phyloP scores from a whole-genome alignment of 1,140 invertebrate species.

The Drosophila bocki region DNA sequence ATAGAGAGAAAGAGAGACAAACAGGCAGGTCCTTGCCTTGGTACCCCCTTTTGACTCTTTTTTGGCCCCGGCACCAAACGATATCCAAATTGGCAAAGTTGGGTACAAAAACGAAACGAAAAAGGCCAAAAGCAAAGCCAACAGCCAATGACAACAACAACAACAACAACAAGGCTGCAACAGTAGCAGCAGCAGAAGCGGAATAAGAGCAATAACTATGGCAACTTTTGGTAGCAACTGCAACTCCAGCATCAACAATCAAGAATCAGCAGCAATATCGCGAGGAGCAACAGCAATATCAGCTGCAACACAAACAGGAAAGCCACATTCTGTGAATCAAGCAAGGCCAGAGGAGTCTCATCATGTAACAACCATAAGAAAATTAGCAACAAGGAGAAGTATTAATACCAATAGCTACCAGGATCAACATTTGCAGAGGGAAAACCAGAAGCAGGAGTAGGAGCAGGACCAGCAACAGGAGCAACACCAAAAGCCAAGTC shows the following conservation, averaged over 20 bases:
- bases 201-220: constrained; percentile 6
- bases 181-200: background rate
- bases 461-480: constrained; percentile 4
- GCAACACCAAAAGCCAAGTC: constrained; percentile 31
- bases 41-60: background rate
- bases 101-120: constrained; percentile 66
- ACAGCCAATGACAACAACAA: constrained; percentile 40
- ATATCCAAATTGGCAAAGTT: constrained; percentile 80
- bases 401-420: constrained; percentile 4
- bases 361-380: background rate
- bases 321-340: background rate
- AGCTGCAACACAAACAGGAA: background rate
- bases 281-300: background rate
- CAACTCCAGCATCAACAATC: background rate
- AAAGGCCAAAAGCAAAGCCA: constrained; percentile 22
- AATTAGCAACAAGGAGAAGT: background rate
- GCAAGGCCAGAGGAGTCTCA: background rate
- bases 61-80: constrained; percentile 25
- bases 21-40: constrained; percentile 25
- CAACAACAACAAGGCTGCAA: constrained; percentile 5
- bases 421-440: background rate
- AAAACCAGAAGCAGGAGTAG: background rate
- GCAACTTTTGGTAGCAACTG: constrained; percentile 2
- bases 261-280: background rate
- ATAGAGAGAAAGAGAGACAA: background rate